A percentile compares a stretch with the other conserved stretches of the same genome.
Evolutionary conservation across 1,140 invertebrate species (phyloP).

Genomic region (Euschistus heros): DNA sequence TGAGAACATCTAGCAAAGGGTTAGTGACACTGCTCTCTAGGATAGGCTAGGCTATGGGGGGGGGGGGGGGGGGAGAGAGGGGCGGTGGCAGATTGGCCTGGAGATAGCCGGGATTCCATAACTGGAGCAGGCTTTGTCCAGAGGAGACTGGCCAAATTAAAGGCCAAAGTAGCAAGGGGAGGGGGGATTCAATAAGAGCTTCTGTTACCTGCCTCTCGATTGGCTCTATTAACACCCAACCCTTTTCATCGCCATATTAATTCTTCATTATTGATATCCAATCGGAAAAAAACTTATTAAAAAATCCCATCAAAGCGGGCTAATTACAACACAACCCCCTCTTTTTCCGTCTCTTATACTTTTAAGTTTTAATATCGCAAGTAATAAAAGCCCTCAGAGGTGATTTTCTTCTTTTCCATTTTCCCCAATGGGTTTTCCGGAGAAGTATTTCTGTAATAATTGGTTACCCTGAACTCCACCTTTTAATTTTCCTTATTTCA

Average conservation of each 20-base stretch:
- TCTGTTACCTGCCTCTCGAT: not conserved
- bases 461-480: too few species aligned
- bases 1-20: too few species aligned
- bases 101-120: constrained; percentile 5
- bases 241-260: constrained; percentile 6
- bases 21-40: too few species aligned
- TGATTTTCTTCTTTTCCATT: too few species aligned
- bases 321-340: constrained; percentile 1
- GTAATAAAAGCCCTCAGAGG: too few species aligned
- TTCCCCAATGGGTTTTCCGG: too few species aligned
- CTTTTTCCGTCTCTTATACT: not conserved
- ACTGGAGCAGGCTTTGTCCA: not conserved
- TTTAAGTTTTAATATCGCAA: constrained; percentile 11
- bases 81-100: not conserved
- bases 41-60: too few species aligned
- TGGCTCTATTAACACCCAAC: constrained; percentile 9
- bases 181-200: not conserved
- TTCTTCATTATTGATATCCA: constrained; percentile 11
- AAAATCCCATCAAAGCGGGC: constrained; percentile 12
- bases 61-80: not conserved
- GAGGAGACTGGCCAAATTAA: not conserved
- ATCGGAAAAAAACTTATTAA: constrained; percentile 14
- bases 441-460: too few species aligned
- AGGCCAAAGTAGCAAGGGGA: constrained; percentile 2
- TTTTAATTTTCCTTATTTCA: too few species aligned